These are phyloP conservation scores for Volucella zonaria DNA, from an alignment of 2,888 invertebrate genomes.

Conservation along the genomic window DNA sequence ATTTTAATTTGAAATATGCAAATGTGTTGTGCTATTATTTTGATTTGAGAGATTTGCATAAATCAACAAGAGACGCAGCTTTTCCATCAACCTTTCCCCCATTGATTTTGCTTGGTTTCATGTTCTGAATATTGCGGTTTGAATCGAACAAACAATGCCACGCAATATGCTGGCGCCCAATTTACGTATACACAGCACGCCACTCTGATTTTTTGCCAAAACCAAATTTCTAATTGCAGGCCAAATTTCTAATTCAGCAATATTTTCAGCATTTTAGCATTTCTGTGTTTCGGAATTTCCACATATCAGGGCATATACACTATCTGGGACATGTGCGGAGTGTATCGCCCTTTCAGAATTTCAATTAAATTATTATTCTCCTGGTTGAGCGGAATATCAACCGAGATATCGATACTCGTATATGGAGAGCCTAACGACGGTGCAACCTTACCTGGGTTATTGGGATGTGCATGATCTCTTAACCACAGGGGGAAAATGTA, in stretches of 20 bases:
- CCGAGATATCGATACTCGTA: not conserved
- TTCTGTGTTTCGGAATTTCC: not conserved
- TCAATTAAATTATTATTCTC: conserved; percentile 56
- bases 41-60: conserved; percentile 73
- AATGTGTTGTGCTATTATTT: conserved; percentile 73
- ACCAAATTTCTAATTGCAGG: conserved; percentile 43
- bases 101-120: conserved; percentile 17
- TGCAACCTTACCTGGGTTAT: conserved; percentile 7
- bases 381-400: conserved; percentile 7
- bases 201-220: conserved; percentile 14
- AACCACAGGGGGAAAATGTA: conserved; percentile 5
- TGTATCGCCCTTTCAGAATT: too few species aligned
- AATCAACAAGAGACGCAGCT: conserved; percentile 60
- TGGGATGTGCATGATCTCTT: conserved; percentile 12
- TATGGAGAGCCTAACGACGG: conserved; percentile 6
- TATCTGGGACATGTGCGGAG: too few species aligned
- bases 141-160: conserved; percentile 45
- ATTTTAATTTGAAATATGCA: conserved; percentile 74
- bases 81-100: conserved; percentile 7
- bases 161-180: conserved; percentile 33
- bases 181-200: conserved; percentile 27
- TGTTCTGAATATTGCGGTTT: conserved; percentile 60
- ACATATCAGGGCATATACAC: too few species aligned
- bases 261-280: conserved; percentile 59
- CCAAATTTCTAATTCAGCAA: conserved; percentile 60